Evolutionary conservation across 1,140 invertebrate genomes (phyloP), one percentile per base, ranked within the genome.

Genomic region (Daktulosphaira vitifoliae): DNA sequence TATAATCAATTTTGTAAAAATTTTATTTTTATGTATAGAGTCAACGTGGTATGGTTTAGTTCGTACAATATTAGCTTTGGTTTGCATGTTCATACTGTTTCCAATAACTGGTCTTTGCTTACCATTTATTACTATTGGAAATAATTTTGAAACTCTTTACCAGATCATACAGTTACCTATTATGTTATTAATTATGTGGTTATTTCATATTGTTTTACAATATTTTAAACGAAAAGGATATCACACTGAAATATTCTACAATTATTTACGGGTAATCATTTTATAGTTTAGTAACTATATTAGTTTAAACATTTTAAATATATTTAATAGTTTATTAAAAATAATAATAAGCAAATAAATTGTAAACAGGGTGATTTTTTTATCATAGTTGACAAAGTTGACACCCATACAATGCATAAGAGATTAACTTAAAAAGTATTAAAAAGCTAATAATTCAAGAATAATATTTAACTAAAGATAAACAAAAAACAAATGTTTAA

Each of bases 71-170:
- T 74, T 92, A 5, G 88, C 84, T 0, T 69, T 90, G 18, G 86
- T 88, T 4, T 87, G 87, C 6, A 79, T 87, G 26, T 83, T 89
- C 1, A 71, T 89, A 0, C 89, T 89, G 69, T 69, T 90, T 26
- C 88, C 88, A 0, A 74, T 90, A 2, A 82, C 86, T n/a, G 86
- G 87, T 1, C 74, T 90, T 20, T 81, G 84, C 0, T 86, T 90
- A 29, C 87, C 87, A 0, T 79, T 88, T 11, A 79, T 85, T 7
- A 86, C 87, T 6, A 78, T 84, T 49, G 78, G 83, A 1, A 85
- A 87, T 8, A n/a, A 52, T 22, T 53, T 66, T 51, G 65, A 51
- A 46, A 53, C 49, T 6, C 18, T 52, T 2, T 51, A 66, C 53
- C 49, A 51, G 9, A 52, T 66, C 8, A 52, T 66, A 16, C 48